Evolutionary conservation across 2,888 invertebrate genomes (phyloP).

Genomic region (Acronicta psi): DNA sequence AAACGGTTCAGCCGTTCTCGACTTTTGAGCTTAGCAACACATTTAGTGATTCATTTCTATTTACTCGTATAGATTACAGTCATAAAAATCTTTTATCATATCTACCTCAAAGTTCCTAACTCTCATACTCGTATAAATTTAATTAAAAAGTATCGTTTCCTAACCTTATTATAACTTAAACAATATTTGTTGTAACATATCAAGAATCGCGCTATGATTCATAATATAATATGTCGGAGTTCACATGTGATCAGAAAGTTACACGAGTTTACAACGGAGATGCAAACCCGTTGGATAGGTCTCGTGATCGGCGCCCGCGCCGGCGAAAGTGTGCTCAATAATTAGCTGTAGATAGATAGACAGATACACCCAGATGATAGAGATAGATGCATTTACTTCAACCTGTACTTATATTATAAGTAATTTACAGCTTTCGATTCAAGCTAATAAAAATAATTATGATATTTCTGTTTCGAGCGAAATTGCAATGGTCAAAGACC

Average conservation of each 20-base stretch:
- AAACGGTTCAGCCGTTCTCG: too few relatives aligned
- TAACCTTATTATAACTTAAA: conserved; percentile 15
- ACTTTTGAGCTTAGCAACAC: too few relatives aligned
- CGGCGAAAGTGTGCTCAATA: conserved; percentile 53
- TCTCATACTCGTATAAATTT: not conserved
- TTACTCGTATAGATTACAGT: too few relatives aligned
- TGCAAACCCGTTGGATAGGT: conserved; percentile 43
- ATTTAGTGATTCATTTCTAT: too few relatives aligned
- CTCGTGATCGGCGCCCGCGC: conserved; percentile 21
- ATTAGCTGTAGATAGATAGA: conserved; percentile 16
- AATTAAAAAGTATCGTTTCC: conserved; percentile 16
- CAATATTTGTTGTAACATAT: conserved; percentile 10
- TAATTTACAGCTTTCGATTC: too few relatives aligned
- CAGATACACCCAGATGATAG: conserved; percentile 6
- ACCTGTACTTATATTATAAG: not conserved
- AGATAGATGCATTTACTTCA: not conserved
- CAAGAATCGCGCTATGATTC: conserved; percentile 19
- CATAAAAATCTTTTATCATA: too few relatives aligned
- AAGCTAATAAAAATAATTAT: too few relatives aligned
- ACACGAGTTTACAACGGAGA: conserved; percentile 14
- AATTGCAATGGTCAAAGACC: too few relatives aligned
- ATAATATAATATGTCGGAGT: conserved; percentile 12
- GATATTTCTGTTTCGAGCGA: not conserved
- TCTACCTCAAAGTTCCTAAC: conserved; percentile 25
- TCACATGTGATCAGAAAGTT: conserved; percentile 30